Percentiles rank a stretch among this genome's conserved stretches.
phyloP scores from a whole-genome alignment of 2,888 invertebrate species.

The Calameuta filiformis region DNA sequence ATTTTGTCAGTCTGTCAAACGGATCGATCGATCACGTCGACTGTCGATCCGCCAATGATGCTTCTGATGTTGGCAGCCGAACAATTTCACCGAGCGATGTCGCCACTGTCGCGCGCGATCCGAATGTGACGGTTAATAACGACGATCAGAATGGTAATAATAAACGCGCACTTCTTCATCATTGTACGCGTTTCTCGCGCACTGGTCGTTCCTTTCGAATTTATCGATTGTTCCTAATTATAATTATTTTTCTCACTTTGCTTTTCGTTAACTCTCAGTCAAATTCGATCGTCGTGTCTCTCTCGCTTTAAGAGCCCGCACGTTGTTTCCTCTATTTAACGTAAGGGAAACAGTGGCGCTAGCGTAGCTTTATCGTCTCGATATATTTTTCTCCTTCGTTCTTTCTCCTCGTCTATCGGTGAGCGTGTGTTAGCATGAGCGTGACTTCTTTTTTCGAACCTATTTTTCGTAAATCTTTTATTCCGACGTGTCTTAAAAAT shows the following conservation, averaged over 20 bases:
- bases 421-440: background rate
- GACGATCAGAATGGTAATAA: background rate
- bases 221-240: background rate
- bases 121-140: background rate
- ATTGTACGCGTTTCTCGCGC: background rate
- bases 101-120: background rate
- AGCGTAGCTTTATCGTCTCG: background rate
- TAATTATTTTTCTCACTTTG: background rate
- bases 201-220: background rate
- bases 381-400: slow-evolving; percentile 16
- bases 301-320: slow-evolving; percentile 13
- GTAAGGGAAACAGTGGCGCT: background rate
- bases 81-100: background rate
- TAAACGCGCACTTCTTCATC: background rate
- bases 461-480: slow-evolving; percentile 23
- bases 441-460: background rate
- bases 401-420: slow-evolving; percentile 9
- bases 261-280: background rate
- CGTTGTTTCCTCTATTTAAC: background rate
- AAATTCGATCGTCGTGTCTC: slow-evolving; percentile 9
- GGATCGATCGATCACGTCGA: background rate
- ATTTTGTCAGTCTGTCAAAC: background rate
- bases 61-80: background rate
- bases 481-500: slow-evolving; percentile 53
- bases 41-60: slow-evolving; percentile 22